Evolutionary conservation across 2,113 vertebrate species (phyloP).

Genomic region (Passer domesticus): DNA sequence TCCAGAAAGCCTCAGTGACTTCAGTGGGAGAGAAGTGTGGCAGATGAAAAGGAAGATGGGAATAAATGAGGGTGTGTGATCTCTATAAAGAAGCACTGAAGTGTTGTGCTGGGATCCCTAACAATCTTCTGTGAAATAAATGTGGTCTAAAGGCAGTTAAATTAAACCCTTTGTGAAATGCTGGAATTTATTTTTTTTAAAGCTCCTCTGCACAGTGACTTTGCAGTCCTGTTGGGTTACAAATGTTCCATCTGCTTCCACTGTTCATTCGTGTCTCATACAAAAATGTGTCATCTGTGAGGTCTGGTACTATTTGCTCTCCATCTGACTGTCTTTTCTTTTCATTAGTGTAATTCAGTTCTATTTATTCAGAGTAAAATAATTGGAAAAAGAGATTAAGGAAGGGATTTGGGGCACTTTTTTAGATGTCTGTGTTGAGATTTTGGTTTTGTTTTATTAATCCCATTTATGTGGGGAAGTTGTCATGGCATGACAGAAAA

Average conservation of each 20-base stretch:
- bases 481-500: neutral
- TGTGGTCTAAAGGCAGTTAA: neutral
- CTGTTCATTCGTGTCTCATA: neutral
- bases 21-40: neutral
- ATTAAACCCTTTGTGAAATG: neutral
- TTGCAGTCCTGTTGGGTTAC: neutral
- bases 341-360: neutral
- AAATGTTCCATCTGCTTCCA: constrained; percentile 17
- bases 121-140: neutral
- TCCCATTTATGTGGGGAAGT: neutral
- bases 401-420: neutral
- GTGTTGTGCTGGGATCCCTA: neutral
- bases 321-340: constrained; percentile 4
- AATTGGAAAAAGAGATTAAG: neutral
- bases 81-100: neutral
- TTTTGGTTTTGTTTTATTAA: neutral
- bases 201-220: neutral
- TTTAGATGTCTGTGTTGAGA: neutral
- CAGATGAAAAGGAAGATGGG: neutral
- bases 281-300: constrained; percentile 15
- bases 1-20: neutral
- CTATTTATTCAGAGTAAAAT: neutral
- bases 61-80: neutral
- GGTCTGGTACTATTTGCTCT: constrained; percentile 1
- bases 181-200: neutral